Evolutionary conservation across 2,113 vertebrate species (phyloP).

Genomic region (Eretmochelys imbricata): DNA sequence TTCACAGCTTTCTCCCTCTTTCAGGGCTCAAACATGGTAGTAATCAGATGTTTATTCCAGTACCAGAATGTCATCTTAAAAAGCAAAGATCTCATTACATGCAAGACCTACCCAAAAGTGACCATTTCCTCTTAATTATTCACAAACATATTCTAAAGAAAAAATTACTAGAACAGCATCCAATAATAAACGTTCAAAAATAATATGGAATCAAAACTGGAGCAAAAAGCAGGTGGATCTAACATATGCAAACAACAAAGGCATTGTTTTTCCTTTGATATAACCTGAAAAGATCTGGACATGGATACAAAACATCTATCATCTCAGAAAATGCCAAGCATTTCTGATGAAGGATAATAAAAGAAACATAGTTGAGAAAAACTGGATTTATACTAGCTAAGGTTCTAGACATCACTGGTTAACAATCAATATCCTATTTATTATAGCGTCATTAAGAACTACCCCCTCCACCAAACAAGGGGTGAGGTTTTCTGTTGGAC

Average conservation of each 20-base stretch:
- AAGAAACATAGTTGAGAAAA: background rate
- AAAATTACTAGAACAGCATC: slow-evolving; percentile 17
- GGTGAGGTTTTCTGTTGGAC: background rate
- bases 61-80: slow-evolving; percentile 9
- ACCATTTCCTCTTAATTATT: slow-evolving; percentile 17
- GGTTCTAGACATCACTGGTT: background rate
- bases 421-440: background rate
- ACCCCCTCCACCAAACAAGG: background rate
- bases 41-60: background rate
- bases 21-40: slow-evolving; percentile 2
- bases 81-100: slow-evolving; percentile 5
- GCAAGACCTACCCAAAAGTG: slow-evolving; percentile 12
- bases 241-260: background rate
- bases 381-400: no score
- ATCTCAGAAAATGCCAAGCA: background rate
- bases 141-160: background rate
- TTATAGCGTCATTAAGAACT: background rate
- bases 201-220: slow-evolving; percentile 4
- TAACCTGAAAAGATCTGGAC: background rate
- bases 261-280: background rate
- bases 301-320: background rate
- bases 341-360: background rate
- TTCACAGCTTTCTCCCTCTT: background rate
- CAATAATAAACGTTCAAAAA: background rate
- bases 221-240: background rate